Evolutionary conservation across 2,113 vertebrate genomes (phyloP).

Genomic region (Limnothrissa miodon): DNA sequence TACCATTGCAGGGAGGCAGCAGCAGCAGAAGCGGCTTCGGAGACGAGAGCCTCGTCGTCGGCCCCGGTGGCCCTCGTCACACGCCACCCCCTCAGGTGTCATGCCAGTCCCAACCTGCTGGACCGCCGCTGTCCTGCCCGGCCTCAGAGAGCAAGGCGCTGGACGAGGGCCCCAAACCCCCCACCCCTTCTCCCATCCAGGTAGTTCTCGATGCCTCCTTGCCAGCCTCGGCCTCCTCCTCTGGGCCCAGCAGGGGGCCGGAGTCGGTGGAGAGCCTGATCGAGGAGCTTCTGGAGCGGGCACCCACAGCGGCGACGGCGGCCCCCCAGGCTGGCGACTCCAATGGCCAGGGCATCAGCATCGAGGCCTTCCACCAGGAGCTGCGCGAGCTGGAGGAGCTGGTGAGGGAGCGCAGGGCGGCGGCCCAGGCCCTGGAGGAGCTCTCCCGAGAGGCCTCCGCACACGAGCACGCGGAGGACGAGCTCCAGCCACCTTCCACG

Average conservation of each 20-base stretch:
- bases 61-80: constrained; percentile 41
- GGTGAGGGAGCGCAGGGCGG: constrained; percentile 58
- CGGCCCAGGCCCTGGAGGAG: constrained; percentile 41
- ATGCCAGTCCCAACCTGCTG: constrained; percentile 18
- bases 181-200: constrained; percentile 22
- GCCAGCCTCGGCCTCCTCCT: constrained; percentile 31
- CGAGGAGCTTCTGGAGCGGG: constrained; percentile 76
- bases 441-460: constrained; percentile 42
- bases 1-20: constrained; percentile 23
- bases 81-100: constrained; percentile 34
- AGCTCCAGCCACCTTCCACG: constrained; percentile 52
- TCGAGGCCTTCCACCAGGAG: constrained; percentile 86
- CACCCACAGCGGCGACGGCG: constrained; percentile 60
- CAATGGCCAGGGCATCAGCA: constrained; percentile 71
- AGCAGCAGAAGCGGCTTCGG: background rate
- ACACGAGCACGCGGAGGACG: constrained; percentile 60
- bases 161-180: constrained; percentile 12
- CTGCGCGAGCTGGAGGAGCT: constrained; percentile 83
- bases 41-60: constrained; percentile 19
- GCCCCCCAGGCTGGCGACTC: constrained; percentile 54
- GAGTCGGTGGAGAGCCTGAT: constrained; percentile 78
- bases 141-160: background rate
- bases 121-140: constrained; percentile 31
- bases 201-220: constrained; percentile 23
- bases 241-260: constrained; percentile 37